Evolutionary conservation across 2,113 vertebrate species (phyloP).

Genomic region (Cygnus buccinator): DNA sequence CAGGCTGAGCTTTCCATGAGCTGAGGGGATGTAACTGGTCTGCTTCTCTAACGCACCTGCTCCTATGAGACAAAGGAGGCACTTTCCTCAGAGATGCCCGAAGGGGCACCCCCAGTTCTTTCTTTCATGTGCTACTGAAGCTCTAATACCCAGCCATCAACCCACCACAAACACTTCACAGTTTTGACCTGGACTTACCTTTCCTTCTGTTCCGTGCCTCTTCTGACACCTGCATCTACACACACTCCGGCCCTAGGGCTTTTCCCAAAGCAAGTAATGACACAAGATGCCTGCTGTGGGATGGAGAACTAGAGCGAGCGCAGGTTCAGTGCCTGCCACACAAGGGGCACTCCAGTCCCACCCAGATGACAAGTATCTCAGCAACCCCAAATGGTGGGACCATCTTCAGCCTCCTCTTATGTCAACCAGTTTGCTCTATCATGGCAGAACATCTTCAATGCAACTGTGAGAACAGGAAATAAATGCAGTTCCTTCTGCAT

Average conservation of each 20-base stretch:
- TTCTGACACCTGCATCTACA: neutral
- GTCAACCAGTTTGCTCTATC: neutral
- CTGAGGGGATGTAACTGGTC: neutral
- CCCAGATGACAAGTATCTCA: neutral
- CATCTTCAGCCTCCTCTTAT: neutral
- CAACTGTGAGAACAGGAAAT: slow-evolving; percentile 36
- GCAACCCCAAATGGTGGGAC: neutral
- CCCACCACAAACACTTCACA: neutral
- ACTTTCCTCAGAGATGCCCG: neutral
- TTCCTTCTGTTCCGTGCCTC: neutral
- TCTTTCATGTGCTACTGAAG: neutral
- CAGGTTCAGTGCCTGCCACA: neutral
- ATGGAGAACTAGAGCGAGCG: neutral
- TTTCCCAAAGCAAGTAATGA: neutral
- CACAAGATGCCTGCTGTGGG: neutral
- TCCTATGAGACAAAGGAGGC: neutral
- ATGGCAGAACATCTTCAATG: neutral
- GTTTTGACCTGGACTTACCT: neutral
- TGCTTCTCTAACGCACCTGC: neutral
- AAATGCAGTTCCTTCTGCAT: neutral
- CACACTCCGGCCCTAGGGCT: neutral
- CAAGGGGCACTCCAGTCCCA: neutral
- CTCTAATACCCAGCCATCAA: neutral
- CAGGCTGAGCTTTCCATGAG: neutral
- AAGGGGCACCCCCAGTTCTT: neutral